phyloP scores from a whole-genome alignment of 2,113 vertebrate species.

The Brachirus orientalis region DNA sequence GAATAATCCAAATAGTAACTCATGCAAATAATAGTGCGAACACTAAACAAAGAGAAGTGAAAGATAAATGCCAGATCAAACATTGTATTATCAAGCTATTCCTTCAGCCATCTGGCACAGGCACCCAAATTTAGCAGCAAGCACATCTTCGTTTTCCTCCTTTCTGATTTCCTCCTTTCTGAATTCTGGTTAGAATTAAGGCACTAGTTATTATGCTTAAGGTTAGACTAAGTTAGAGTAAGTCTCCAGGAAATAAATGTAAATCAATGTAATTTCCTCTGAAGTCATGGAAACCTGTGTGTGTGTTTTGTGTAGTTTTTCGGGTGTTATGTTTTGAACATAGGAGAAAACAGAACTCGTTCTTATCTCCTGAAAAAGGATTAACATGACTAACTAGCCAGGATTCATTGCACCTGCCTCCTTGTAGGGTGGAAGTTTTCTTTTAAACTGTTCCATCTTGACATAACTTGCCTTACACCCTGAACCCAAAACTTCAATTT shows the following conservation, averaged over 20 bases:
- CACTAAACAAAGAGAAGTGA: slow-evolving; percentile 16
- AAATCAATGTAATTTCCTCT: too few relatives aligned
- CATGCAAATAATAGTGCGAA: slow-evolving; percentile 7
- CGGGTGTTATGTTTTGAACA: slow-evolving; percentile 23
- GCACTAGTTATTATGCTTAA: too few relatives aligned
- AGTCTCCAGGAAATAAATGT: too few relatives aligned
- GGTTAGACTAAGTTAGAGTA: too few relatives aligned
- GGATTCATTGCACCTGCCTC: slow-evolving; percentile 30
- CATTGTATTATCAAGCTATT: slow-evolving; percentile 48
- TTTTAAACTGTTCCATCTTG: slow-evolving; percentile 36
- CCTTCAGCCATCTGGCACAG: slow-evolving; percentile 66
- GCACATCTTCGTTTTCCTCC: slow-evolving; percentile 52
- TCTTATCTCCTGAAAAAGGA: slow-evolving; percentile 30
- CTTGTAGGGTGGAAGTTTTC: slow-evolving; percentile 35
- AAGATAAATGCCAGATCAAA: slow-evolving; percentile 20
- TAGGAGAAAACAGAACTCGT: slow-evolving; percentile 18
- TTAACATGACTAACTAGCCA: slow-evolving; percentile 27
- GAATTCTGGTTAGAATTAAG: too few relatives aligned
- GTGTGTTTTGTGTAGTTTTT: not conserved
- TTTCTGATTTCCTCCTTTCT: too few relatives aligned
- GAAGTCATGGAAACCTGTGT: too few relatives aligned
- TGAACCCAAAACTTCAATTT: slow-evolving; percentile 40
- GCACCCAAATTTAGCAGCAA: slow-evolving; percentile 69
- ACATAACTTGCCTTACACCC: not conserved
- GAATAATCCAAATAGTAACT: not conserved